Evolutionary conservation across 2,888 invertebrate species (phyloP).

Genomic region (Trachelus tabidus): DNA sequence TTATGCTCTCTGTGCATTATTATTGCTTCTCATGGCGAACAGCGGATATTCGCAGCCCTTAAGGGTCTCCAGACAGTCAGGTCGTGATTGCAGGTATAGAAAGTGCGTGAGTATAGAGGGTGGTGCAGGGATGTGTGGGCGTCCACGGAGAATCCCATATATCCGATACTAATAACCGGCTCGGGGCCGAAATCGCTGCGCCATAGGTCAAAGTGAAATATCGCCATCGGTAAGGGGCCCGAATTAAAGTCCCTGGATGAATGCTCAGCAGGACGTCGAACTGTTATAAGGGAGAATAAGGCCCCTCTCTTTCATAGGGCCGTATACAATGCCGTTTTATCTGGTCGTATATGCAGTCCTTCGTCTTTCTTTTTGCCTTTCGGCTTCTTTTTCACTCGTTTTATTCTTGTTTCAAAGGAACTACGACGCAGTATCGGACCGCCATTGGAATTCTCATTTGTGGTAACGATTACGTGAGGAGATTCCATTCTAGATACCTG

Average conservation of each 20-base stretch:
- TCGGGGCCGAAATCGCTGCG: constrained; percentile 39
- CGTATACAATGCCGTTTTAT: constrained; percentile 24
- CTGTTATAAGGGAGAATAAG: constrained; percentile 17
- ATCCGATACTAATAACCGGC: constrained; percentile 41
- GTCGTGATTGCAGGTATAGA: too few relatives aligned
- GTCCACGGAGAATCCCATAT: neutral
- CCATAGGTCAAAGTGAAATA: constrained; percentile 39
- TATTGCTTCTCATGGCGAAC: too few relatives aligned
- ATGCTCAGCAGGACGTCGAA: constrained; percentile 27
- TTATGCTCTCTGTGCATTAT: too few relatives aligned
- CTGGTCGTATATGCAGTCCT: constrained; percentile 7
- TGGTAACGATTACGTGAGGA: constrained; percentile 2
- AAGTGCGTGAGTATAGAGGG: accelerated
- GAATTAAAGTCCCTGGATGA: constrained; percentile 43
- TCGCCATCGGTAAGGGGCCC: constrained; percentile 35
- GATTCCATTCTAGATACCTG: too few relatives aligned
- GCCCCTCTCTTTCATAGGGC: neutral
- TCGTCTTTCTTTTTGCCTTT: constrained; percentile 8
- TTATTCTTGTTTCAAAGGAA: neutral
- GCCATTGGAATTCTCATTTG: constrained; percentile 14
- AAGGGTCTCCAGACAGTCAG: too few relatives aligned
- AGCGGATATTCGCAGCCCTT: too few relatives aligned
- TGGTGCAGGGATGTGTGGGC: neutral
- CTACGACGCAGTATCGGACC: neutral
- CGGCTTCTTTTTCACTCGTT: constrained; percentile 3